Base-by-base conservation (phyloP, 30 jellyfish, hydroid and myxozoan genomes). In the Rhopilema esculentum region DNA sequence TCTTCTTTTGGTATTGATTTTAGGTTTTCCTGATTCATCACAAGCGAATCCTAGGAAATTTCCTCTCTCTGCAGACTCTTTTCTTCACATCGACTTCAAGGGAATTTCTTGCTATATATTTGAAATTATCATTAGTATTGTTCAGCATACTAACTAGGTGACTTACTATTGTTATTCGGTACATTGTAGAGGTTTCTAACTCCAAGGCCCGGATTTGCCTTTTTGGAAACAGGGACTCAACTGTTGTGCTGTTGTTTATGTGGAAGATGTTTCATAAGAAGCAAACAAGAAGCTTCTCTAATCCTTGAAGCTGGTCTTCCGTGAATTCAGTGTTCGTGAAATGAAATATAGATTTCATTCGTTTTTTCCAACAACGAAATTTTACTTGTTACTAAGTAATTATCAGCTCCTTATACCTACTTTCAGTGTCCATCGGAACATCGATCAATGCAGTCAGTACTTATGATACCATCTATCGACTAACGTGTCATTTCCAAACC, bases 221-320 rank as follows among this genome's bases (percentile, higher is more conserved):
- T 70, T 70, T 70, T 70, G 7, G 49, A 18, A n/a, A 70, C 57
- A 63, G 73, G 73, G 73, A 2, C 73, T 20, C 22, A 70, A 70
- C 81, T 70, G 81, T 27, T 70, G 81, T 27, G 49, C 22, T 70
- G 67, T 70, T 70, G 62, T 70, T 68, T 70, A 70, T 70, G 81
- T 70, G 52, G 81, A 70, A 70, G 53, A 66, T 26, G 81, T 70
- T 23, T 70, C 67, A 66, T 70, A 26, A 31, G 52, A 70, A 70
- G 52, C 68, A 70, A 26, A 28, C 69, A 70, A 22, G 81, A 70
- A 70, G 9, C 81, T 70, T 70, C 9, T 70, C 53, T 70, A 70
- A 70, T 70, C 22, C 81, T 70, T 70, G 62, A n/a, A 70, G 81
- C 81, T 70, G 52, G n/a, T 70, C 62, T 70, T 70, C 67, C 81